A percentile compares a stretch with the other conserved stretches of the same genome.
Evolutionary conservation across 2,888 invertebrate genomes (phyloP).

Genomic region (Eueremaeus valkanovi): DNA sequence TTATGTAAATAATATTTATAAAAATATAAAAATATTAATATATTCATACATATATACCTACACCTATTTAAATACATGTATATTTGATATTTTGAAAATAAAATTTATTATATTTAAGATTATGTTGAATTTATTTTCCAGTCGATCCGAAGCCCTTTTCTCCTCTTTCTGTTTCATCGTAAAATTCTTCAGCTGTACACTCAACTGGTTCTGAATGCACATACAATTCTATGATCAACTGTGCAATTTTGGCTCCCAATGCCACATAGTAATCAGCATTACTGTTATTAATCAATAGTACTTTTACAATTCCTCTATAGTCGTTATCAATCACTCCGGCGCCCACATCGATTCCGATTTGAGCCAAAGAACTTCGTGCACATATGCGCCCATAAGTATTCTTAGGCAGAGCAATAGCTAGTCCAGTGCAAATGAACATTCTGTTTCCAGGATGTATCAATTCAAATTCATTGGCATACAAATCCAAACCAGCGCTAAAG

Average conservation of each 20-base stretch:
- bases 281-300: background rate
- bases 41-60: too few relatives aligned
- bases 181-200: constrained; percentile 67
- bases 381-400: background rate
- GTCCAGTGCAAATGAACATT: background rate
- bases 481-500: background rate
- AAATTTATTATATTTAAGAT: background rate
- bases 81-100: background rate
- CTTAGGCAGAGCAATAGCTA: background rate
- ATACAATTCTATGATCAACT: constrained; percentile 64
- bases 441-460: background rate
- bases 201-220: constrained; percentile 70
- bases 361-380: constrained; percentile 4
- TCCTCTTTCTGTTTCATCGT: constrained; percentile 59
- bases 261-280: background rate
- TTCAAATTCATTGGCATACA: background rate
- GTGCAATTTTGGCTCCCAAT: background rate
- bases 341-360: background rate
- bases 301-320: background rate
- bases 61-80: too few relatives aligned
- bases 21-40: too few relatives aligned
- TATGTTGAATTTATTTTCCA: too few relatives aligned
- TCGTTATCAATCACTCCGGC: background rate
- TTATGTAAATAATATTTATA: too few relatives aligned
- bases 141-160: constrained; percentile 47